Evolutionary conservation across 2,888 invertebrate species (phyloP).

Genomic region (Zaprionus obscuricornis): DNA sequence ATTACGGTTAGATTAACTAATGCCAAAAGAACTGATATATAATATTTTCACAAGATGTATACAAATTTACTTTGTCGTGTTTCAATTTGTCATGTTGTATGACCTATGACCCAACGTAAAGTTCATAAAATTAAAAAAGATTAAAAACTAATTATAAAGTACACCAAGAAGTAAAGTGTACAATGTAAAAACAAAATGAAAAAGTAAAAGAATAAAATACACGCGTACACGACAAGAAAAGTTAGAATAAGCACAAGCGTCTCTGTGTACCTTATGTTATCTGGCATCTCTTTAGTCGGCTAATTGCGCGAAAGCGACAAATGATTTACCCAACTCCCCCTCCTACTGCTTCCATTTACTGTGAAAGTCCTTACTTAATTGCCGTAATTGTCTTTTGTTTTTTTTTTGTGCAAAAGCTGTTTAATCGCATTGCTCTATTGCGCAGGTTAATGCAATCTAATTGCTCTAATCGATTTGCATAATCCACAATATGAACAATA

Average conservation of each 20-base stretch:
- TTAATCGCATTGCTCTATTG: constrained; percentile 18
- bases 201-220: constrained; percentile 13
- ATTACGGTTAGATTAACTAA: constrained; percentile 14
- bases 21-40: constrained; percentile 6
- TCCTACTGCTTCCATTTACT: too few relatives aligned
- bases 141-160: constrained; percentile 60
- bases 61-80: background rate
- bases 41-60: too few relatives aligned
- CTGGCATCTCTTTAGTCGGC: constrained; percentile 4
- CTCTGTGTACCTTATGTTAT: background rate
- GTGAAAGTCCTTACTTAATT: constrained; percentile 6
- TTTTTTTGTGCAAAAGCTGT: constrained; percentile 6
- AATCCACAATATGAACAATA: constrained; percentile 33
- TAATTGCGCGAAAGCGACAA: constrained; percentile 29
- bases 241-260: constrained; percentile 3
- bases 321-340: background rate
- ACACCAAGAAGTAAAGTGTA: background rate
- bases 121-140: constrained; percentile 43
- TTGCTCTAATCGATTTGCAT: constrained; percentile 58
- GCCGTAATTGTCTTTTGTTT: constrained; percentile 9
- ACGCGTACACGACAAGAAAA: constrained; percentile 6
- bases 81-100: background rate
- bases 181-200: constrained; percentile 8
- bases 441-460: constrained; percentile 33
- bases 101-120: constrained; percentile 15